A percentile compares a stretch with the other conserved stretches of the same genome.
These are phyloP conservation scores for Calosoma granatense DNA, from an alignment of 1,140 invertebrate genomes.

Conservation along the genomic window DNA sequence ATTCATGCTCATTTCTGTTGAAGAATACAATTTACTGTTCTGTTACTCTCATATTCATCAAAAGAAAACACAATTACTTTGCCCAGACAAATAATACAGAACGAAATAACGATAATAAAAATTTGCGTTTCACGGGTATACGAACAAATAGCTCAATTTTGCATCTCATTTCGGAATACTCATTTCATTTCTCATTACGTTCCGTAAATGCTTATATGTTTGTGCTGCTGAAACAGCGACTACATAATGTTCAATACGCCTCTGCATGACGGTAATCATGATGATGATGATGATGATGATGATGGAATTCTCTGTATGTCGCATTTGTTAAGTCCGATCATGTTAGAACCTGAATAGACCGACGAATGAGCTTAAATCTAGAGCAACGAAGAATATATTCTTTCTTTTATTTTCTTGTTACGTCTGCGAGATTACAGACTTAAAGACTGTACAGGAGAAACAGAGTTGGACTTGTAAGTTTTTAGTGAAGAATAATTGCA, in stretches of 20 bases:
- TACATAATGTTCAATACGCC: neutral
- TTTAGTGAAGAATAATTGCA: too few relatives aligned
- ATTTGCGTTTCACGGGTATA: neutral
- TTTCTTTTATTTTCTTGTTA: neutral
- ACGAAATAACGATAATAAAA: neutral
- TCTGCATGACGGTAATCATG: neutral
- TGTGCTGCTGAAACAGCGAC: too few relatives aligned
- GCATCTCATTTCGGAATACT: too few relatives aligned
- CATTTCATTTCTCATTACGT: too few relatives aligned
- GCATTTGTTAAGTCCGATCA: neutral
- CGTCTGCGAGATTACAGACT: neutral
- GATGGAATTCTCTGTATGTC: neutral
- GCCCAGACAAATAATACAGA: neutral
- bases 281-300: neutral
- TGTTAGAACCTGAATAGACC: neutral
- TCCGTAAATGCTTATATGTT: neutral
- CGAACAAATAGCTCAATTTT: neutral
- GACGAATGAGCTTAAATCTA: neutral
- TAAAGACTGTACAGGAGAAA: neutral
- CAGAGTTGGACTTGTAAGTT: neutral
- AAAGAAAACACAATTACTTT: slow-evolving; percentile 4
- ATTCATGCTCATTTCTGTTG: neutral
- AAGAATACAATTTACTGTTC: neutral
- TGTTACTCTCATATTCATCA: slow-evolving; percentile 5
- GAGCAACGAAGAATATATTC: neutral